These are phyloP conservation scores for Eustalomyia histrio DNA, from an alignment of 2,888 invertebrate species.

Conservation along the genomic window DNA sequence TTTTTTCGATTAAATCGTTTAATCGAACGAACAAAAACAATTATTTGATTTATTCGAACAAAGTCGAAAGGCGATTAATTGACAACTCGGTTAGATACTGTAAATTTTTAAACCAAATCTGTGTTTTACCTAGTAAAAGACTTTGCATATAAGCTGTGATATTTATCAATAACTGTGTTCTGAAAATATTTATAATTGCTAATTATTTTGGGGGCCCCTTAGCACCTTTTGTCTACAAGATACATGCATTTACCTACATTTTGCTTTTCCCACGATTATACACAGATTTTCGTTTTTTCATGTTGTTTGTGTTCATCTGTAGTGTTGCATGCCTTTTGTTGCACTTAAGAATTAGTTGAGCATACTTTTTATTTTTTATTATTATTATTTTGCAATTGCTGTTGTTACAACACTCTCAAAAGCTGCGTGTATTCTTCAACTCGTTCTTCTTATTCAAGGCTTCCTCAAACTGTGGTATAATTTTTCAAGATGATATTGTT, in stretches of 20 bases:
- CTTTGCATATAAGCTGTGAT: no score
- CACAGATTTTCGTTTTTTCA: background rate
- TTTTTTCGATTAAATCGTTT: no score
- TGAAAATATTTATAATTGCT: no score
- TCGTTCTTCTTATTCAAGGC: constrained; percentile 1
- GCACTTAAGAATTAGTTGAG: constrained; percentile 56
- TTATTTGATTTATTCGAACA: no score
- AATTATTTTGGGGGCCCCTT: no score
- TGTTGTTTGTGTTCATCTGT: constrained; percentile 13
- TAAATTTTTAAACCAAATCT: no score
- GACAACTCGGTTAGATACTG: no score
- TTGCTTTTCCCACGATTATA: constrained; percentile 5
- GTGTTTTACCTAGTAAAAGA: no score
- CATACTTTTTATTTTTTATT: constrained; percentile 40
- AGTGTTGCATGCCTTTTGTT: constrained; percentile 49
- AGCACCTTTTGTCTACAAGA: background rate
- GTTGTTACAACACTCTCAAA: constrained; percentile 20
- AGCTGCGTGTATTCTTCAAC: constrained; percentile 42
- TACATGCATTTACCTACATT: background rate
- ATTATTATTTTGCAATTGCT: constrained; percentile 2
- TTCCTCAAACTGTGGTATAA: constrained; percentile 32
- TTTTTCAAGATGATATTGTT: constrained; percentile 55
- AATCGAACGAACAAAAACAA: no score
- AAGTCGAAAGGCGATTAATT: no score
- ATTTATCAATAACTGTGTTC: no score